phyloP scores from a whole-genome alignment of 1,140 invertebrate genomes.

The Bicyclus anynana region DNA sequence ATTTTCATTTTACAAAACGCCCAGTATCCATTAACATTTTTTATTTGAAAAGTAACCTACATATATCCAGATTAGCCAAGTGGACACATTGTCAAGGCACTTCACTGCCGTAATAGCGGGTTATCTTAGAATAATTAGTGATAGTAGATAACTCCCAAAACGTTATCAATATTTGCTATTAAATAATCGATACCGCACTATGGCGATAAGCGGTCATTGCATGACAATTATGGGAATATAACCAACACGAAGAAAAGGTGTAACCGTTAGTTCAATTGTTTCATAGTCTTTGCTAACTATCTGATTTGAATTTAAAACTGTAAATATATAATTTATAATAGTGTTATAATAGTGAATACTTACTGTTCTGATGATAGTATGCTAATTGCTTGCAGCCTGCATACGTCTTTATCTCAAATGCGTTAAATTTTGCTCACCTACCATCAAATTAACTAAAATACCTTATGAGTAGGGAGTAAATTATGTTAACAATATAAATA shows the following conservation, averaged over 20 bases:
- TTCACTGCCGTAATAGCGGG: slow-evolving; percentile 56
- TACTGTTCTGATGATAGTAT: too few relatives aligned
- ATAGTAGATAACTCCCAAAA: slow-evolving; percentile 67
- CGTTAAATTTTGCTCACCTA: too few relatives aligned
- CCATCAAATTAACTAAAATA: too few relatives aligned
- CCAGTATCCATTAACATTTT: neutral
- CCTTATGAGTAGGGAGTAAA: too few relatives aligned
- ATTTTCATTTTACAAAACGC: too few relatives aligned
- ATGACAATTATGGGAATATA: slow-evolving; percentile 24
- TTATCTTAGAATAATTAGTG: slow-evolving; percentile 73
- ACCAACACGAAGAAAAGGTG: neutral
- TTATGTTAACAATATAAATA: too few relatives aligned
- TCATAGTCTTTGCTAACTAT: too few relatives aligned
- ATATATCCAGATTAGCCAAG: slow-evolving; percentile 22
- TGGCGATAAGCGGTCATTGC: slow-evolving; percentile 68
- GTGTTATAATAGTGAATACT: too few relatives aligned
- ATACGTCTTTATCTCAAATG: too few relatives aligned
- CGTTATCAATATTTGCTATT: slow-evolving; percentile 73
- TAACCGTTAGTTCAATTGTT: neutral
- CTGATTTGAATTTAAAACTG: too few relatives aligned
- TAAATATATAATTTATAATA: too few relatives aligned
- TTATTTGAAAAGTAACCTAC: neutral
- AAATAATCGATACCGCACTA: slow-evolving; percentile 71
- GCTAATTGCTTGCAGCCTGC: too few relatives aligned
- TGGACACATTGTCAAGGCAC: slow-evolving; percentile 56